Conservation (phyloP, 2,888 invertebrate genomes). For the Hylaea fasciaria region DNA sequence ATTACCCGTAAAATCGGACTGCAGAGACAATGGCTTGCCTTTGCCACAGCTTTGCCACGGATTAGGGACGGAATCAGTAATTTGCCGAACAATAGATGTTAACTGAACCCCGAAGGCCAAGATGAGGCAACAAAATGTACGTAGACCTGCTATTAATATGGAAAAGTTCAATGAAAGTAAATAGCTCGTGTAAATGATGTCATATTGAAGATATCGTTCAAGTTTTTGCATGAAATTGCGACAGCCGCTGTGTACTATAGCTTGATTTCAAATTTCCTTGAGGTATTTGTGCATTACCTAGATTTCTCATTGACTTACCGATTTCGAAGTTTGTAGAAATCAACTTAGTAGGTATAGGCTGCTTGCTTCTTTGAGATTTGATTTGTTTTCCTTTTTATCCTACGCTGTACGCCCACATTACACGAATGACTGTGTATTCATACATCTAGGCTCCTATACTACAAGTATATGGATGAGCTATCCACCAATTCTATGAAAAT, state of each 20-base stretch:
- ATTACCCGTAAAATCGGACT: conserved; percentile 74
- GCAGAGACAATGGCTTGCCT: conserved; percentile 68
- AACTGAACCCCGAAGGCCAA: conserved; percentile 76
- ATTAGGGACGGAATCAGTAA: conserved; percentile 77
- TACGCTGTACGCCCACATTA: conserved; percentile 7
- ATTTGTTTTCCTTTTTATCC: conserved; percentile 14
- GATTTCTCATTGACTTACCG: not conserved
- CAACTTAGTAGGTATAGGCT: too few species aligned
- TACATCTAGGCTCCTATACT: too few species aligned
- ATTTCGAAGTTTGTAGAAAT: too few species aligned
- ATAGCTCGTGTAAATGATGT: conserved; percentile 30
- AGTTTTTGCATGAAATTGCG: conserved; percentile 13
- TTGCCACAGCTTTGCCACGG: conserved; percentile 66
- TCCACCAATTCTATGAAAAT: conserved; percentile 31
- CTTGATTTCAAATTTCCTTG: conserved; percentile 3
- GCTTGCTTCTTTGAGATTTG: not conserved
- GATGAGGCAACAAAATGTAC: conserved; percentile 63
- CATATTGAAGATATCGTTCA: conserved; percentile 1
- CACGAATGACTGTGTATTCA: too few species aligned
- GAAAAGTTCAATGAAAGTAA: conserved; percentile 51
- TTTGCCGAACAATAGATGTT: conserved; percentile 78
- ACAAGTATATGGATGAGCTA: conserved; percentile 3
- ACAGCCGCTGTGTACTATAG: conserved; percentile 12
- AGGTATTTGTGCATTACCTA: not conserved
- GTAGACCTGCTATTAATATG: conserved; percentile 51